A percentile compares a stretch with the other conserved stretches of the same genome.
phyloP scores from a whole-genome alignment of 2,888 invertebrate species.

The Athetis lepigone region DNA sequence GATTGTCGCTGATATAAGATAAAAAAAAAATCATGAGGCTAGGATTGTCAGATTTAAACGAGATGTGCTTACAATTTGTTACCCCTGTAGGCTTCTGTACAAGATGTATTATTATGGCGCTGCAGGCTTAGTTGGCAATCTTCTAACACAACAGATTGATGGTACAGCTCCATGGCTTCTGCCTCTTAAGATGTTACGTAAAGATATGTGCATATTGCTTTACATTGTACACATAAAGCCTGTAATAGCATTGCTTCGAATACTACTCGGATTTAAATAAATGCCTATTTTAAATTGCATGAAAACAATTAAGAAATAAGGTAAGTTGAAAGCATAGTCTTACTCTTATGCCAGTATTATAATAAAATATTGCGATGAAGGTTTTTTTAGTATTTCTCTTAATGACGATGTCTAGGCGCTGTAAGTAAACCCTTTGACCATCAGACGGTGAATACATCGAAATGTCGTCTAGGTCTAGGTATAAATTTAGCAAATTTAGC shows the following conservation, averaged over 20 bases:
- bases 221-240: conserved; percentile 17
- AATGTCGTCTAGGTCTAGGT: no score
- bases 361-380: no score
- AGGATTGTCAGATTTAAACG: conserved; percentile 18
- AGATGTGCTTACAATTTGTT: conserved; percentile 10
- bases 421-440: no score
- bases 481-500: no score
- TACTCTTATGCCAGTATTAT: no score
- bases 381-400: no score
- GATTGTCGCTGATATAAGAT: no score
- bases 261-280: conserved; percentile 1
- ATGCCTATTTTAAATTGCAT: background rate
- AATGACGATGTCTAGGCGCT: no score
- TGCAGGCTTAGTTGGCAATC: conserved; percentile 46
- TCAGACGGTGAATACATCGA: no score
- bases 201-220: conserved; percentile 32
- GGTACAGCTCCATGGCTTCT: conserved; percentile 6
- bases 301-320: no score
- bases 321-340: no score
- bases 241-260: conserved; percentile 1
- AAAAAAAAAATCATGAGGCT: background rate
- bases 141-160: conserved; percentile 46
- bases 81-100: conserved; percentile 13
- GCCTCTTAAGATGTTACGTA: conserved; percentile 21
- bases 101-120: conserved; percentile 46